Evolutionary conservation across 2,888 invertebrate genomes (phyloP).

Genomic region (Drosophila gaucha): DNA sequence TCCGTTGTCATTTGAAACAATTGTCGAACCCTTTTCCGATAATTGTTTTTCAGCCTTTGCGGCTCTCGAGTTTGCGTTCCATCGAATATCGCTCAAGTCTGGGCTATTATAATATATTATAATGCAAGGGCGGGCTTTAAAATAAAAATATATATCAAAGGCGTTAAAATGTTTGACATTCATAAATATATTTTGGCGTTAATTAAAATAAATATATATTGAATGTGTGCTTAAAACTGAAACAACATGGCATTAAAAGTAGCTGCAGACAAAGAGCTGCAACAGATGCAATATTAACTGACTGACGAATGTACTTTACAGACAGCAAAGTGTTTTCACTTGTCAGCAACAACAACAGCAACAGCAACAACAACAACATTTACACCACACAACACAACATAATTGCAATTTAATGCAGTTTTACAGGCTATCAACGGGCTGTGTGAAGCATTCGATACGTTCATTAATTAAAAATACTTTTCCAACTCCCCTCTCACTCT

Average conservation of each 20-base stretch:
- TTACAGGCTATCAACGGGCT: constrained; percentile 59
- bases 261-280: background rate
- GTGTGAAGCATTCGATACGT: constrained; percentile 36
- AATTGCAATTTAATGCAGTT: constrained; percentile 75
- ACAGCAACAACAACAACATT: constrained; percentile 11
- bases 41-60: constrained; percentile 17
- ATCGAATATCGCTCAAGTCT: constrained; percentile 37
- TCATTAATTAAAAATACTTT: constrained; percentile 74
- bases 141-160: background rate
- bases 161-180: constrained; percentile 3
- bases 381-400: constrained; percentile 47
- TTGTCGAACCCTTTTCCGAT: constrained; percentile 16
- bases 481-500: background rate
- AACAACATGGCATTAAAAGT: constrained; percentile 19
- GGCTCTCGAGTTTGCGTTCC: background rate
- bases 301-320: constrained; percentile 41
- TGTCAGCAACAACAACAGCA: constrained; percentile 27
- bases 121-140: constrained; percentile 5
- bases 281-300: constrained; percentile 34
- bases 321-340: constrained; percentile 49
- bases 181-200: constrained; percentile 24
- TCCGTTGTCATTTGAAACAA: constrained; percentile 31
- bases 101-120: constrained; percentile 16
- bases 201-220: constrained; percentile 42
- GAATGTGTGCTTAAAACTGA: constrained; percentile 26